These are phyloP conservation scores for Ictalurus furcatus DNA, from an alignment of 2,113 vertebrate species.

Conservation along the genomic window DNA sequence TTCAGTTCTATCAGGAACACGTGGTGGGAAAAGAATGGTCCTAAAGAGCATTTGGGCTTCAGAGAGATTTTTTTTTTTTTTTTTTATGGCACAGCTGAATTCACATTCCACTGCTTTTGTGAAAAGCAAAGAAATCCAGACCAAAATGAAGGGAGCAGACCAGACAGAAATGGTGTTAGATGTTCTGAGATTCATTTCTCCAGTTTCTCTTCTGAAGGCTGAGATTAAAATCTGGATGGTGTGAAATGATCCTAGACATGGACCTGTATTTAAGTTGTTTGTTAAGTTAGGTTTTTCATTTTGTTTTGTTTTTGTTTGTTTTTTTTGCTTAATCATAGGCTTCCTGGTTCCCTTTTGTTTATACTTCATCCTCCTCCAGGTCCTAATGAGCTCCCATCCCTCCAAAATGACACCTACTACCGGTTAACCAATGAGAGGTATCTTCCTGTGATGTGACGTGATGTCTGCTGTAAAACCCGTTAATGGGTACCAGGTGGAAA, in stretches of 20 bases:
- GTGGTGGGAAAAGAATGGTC: conserved; percentile 10
- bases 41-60: conserved; percentile 12
- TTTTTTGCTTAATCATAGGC: background rate
- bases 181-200: background rate
- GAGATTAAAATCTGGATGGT: background rate
- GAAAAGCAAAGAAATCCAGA: background rate
- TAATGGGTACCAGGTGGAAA: conserved; percentile 60
- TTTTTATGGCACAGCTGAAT: conserved; percentile 27
- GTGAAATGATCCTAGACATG: background rate
- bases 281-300: too few species aligned
- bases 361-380: conserved; percentile 15
- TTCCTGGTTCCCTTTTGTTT: conserved; percentile 8
- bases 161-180: conserved; percentile 1
- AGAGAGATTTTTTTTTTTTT: background rate
- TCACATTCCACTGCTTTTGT: conserved; percentile 12
- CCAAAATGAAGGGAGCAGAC: background rate
- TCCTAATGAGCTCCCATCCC: conserved; percentile 32
- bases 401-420: background rate
- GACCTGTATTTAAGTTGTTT: background rate
- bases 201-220: background rate
- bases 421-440: conserved; percentile 15
- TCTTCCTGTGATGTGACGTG: conserved; percentile 11
- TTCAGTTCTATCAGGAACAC: conserved; percentile 23
- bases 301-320: background rate
- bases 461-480: conserved; percentile 53